Conservation (phyloP, 2,797 vertebrate species). For the Xyrichtys novacula region DNA sequence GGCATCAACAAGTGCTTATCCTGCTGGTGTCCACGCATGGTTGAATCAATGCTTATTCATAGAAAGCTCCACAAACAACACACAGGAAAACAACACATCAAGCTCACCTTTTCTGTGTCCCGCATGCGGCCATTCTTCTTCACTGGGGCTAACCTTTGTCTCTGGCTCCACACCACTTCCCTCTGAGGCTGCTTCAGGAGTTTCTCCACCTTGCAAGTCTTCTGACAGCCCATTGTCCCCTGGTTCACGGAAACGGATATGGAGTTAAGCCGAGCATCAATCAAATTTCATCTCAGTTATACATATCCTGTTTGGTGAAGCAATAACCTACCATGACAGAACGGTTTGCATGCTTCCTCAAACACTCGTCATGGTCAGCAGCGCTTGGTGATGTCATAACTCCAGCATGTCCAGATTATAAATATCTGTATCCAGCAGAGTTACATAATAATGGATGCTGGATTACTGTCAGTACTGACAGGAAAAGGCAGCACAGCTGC, state of each 20-base stretch:
- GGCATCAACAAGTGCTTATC: conserved; percentile 66
- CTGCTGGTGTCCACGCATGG: conserved; percentile 36
- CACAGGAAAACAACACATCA: conserved; percentile 20
- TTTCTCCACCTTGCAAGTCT: conserved; percentile 77
- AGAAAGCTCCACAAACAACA: conserved; percentile 42
- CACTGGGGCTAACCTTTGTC: conserved; percentile 77
- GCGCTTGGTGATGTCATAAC: conserved; percentile 80
- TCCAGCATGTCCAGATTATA: conserved; percentile 83
- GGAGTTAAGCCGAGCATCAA: conserved; percentile 39
- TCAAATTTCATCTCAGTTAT: conserved; percentile 41
- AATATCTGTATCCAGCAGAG: conserved; percentile 81
- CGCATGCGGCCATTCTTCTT: conserved; percentile 68
- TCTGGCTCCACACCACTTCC: conserved; percentile 83
- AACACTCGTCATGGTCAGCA: conserved; percentile 73
- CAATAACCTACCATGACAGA: conserved; percentile 76
- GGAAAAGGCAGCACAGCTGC: conserved; percentile 69
- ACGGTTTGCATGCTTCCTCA: conserved; percentile 76
- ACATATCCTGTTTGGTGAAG: conserved; percentile 49
- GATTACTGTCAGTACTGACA: conserved; percentile 78
- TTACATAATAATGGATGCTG: conserved; percentile 83
- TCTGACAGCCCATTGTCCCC: conserved; percentile 84
- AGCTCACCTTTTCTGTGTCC: conserved; percentile 80
- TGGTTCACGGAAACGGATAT: conserved; percentile 58
- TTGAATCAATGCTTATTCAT: conserved; percentile 56
- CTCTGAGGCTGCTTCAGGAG: conserved; percentile 82